phyloP scores from a whole-genome alignment of 2,888 invertebrate species.

The Drosophila flavopinicola region DNA sequence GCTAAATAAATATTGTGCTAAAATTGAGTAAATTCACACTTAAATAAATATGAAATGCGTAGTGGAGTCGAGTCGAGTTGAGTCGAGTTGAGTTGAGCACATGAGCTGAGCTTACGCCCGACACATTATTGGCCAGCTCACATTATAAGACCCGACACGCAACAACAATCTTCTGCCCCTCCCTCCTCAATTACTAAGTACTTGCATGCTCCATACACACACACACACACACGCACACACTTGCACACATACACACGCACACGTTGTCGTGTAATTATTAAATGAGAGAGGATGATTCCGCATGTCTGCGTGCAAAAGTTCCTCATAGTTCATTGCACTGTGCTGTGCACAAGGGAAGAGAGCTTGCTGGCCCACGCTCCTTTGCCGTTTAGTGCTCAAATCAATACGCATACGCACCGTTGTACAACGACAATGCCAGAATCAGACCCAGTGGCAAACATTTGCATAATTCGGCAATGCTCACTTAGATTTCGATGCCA shows the following conservation, averaged over 20 bases:
- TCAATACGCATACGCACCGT: constrained; percentile 70
- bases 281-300: constrained; percentile 22
- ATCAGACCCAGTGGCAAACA: constrained; percentile 49
- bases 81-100: too few relatives aligned
- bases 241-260: not conserved
- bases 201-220: not conserved
- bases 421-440: constrained; percentile 34
- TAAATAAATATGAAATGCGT: constrained; percentile 1
- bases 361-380: not conserved
- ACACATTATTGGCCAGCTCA: constrained; percentile 28
- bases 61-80: not conserved
- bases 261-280: constrained; percentile 22
- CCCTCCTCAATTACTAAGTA: constrained; percentile 20
- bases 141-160: constrained; percentile 11
- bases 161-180: not conserved
- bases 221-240: not conserved
- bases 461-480: constrained; percentile 75
- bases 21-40: not conserved
- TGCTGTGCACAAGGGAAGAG: not conserved
- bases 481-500: constrained; percentile 59
- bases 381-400: constrained; percentile 28
- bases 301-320: constrained; percentile 33
- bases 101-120: constrained; percentile 16
- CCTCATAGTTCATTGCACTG: constrained; percentile 32
- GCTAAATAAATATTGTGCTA: constrained; percentile 1